Conservation (phyloP, 1,140 invertebrate species). For the Ectropis grisescens region DNA sequence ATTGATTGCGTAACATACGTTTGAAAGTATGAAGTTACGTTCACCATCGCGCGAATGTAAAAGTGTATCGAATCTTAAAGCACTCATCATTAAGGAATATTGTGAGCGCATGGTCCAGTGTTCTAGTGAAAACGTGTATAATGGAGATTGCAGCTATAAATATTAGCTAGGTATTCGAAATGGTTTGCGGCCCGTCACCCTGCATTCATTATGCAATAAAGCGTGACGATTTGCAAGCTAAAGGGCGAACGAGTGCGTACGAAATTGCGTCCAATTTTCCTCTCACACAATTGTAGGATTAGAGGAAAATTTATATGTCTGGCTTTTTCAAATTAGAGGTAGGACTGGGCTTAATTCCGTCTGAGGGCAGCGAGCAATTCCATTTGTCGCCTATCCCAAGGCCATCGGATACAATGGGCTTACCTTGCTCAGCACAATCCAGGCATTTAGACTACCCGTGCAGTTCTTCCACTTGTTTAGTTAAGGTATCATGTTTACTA, state of each 20-base stretch:
- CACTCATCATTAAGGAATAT: conserved; percentile 17
- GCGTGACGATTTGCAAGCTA: conserved; percentile 34
- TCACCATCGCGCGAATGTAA: conserved; percentile 24
- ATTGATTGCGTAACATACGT: conserved; percentile 2
- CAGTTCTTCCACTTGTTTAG: too few species aligned
- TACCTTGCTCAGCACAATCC: background rate
- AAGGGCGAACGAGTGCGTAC: conserved; percentile 45
- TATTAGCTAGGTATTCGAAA: conserved; percentile 2
- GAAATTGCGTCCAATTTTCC: conserved; percentile 54
- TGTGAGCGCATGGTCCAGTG: conserved; percentile 1
- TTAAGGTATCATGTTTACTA: too few species aligned
- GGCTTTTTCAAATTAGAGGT: conserved; percentile 62
- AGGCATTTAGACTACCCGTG: too few species aligned
- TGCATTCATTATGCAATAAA: conserved; percentile 36
- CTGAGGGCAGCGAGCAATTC: conserved; percentile 25
- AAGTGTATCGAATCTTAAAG: conserved; percentile 41
- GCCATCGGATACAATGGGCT: conserved; percentile 2
- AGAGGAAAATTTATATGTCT: conserved; percentile 62
- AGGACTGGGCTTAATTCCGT: conserved; percentile 42
- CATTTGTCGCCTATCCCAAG: conserved; percentile 19
- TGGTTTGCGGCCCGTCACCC: conserved; percentile 19
- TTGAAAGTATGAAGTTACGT: conserved; percentile 16
- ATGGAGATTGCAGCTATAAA: too few species aligned
- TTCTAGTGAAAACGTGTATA: conserved; percentile 9
- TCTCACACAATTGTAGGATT: conserved; percentile 55